Base-by-base conservation (phyloP, 2,113 vertebrate genomes). In the Microcebus tavaratra region DNA sequence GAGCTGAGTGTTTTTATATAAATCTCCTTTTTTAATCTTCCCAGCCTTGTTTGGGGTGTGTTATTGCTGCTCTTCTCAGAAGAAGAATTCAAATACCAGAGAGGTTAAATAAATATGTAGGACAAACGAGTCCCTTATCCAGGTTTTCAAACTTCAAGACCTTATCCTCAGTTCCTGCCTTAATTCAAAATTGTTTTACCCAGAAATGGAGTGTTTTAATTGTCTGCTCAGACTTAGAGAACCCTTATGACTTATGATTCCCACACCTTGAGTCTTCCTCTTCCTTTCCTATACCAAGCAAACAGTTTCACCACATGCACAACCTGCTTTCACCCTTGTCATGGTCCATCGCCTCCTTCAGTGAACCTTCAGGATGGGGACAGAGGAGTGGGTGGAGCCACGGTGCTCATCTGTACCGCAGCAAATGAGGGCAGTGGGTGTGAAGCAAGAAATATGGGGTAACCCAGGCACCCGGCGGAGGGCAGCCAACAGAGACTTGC, bases 61-160 rank as follows among this genome's bases (percentile, higher is more conserved):
- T 82, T 45, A 83, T 13, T 68, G 39, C 79, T 80, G 84, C 18
- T 89, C 63, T 80, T 89, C 85, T 95, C 25, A 11, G 50, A 63
- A 73, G 70, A 92, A 93, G 59, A 97, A 92, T 45, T 63, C 85
- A 90, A 87, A 81, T 70, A 50, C 84, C 83, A 82, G 67, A 20
- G 13, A 91, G 55, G 73, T 81, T 86, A 72, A 78, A 53, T 68
- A 95, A 91, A 96, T 34, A 91, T 3, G 31, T 5, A 89, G 48
- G 91, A 13, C 79, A 89, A 86, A 48, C 25, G 91, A 76, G 50
- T 89, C 39, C 45, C 55, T 96, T 27, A 45, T n/a, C 31, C 63
- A 73, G 88, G 87, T n/a, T 87, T 82, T 82, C 72, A 8, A 55
- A 45, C 48, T 83, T 86, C 21, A 48, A 92, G 79, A 94, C 73